Base-by-base conservation (phyloP, 2,797 vertebrate species). In the Muraenolepis orangiensis region DNA sequence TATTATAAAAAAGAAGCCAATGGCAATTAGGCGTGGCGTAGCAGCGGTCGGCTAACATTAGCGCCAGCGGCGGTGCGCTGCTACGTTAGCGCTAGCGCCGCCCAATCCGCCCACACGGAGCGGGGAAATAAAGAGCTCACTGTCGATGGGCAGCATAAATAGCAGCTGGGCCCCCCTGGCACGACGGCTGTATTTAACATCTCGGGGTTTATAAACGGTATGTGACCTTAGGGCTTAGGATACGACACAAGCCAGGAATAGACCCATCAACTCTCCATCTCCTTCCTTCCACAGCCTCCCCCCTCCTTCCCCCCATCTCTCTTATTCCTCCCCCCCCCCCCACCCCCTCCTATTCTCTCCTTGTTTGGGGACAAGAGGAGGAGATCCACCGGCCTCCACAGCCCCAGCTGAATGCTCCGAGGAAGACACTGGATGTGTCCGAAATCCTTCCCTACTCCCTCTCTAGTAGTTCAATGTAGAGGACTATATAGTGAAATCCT, bases 11-110 rank as follows among this genome's bases (percentile, higher is more conserved):
- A 68, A 51, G 66, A 85, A 78, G 75, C 76, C 83, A 86, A 86
- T 81, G 77, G 88, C 79, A 72, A 84, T 87, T 90, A 84, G 42
- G 84, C 82, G 84, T 90, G 86, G 81, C 72, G 10, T 84, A 85
- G 83, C 87, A 85, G 83, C 87, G 87, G 84, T 86, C 16, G 80
- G 32, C 32, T 34, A 34, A 8, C 3, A 3, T 8, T 34, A 34
- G 32, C n/a, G n/a, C n/a, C n/a, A n/a, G n/a, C n/a, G n/a, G n/a
- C n/a, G n/a, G n/a, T n/a, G n/a, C n/a, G n/a, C n/a, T n/a, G 32
- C 32, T 34, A 34, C 32, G 32, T 34, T 34, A 34, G 32, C 32
- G 46, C 46, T 57, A 57, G 51, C 5, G n/a, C n/a, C n/a, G n/a
- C 18, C 51, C 18, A 8, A 57, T 23, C 23, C 20, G 85, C 80